Conservation (phyloP, 2,113 vertebrate genomes). For the Egretta garzetta region DNA sequence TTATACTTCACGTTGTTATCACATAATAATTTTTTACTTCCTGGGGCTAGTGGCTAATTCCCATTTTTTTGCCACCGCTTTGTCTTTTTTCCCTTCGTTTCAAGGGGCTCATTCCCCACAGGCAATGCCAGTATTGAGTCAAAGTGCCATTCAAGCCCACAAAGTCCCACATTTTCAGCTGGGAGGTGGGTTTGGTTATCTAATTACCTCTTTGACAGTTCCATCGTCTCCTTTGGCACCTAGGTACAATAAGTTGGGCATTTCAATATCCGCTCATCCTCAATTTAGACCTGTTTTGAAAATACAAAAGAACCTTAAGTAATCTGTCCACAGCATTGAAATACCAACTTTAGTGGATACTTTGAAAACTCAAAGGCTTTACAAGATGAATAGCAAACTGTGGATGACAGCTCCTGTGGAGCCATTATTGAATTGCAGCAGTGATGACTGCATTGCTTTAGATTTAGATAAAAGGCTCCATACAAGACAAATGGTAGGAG, state of each 20-base stretch:
- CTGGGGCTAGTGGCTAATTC: not conserved
- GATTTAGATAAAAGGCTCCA: conserved; percentile 98
- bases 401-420: conserved; percentile 92
- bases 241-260: conserved; percentile 60
- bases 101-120: not conserved
- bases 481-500: conserved; percentile 94
- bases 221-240: conserved; percentile 27
- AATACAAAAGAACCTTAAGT: conserved; percentile 80
- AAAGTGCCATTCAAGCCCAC: not conserved
- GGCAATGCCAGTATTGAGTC: not conserved
- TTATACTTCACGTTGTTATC: not conserved
- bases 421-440: conserved; percentile 96
- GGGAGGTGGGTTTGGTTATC: conserved; percentile 19
- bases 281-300: conserved; percentile 74
- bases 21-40: conserved; percentile 17
- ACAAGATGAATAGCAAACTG: conserved; percentile 96
- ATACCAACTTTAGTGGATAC: conserved; percentile 78
- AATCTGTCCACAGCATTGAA: conserved; percentile 78
- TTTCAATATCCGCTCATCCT: conserved; percentile 70
- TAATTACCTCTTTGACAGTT: conserved; percentile 68
- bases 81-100: not conserved
- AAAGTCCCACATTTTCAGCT: not conserved
- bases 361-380: conserved; percentile 86
- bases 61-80: not conserved
- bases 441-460: conserved; percentile 96